These are phyloP conservation scores for Iphiclides podalirius DNA, from an alignment of 2,888 invertebrate species.

Conservation along the genomic window DNA sequence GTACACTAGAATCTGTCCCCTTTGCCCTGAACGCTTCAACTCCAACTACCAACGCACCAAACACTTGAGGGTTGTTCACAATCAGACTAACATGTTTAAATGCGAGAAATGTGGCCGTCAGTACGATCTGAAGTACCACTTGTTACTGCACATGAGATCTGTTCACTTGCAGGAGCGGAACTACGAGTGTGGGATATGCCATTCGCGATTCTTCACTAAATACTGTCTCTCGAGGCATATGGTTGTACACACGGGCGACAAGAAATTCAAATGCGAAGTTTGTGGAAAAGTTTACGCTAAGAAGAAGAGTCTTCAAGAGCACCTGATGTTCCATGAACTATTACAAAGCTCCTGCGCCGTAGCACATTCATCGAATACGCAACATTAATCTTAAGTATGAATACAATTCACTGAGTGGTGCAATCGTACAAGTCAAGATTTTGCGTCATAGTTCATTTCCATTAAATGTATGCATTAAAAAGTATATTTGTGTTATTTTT, in stretches of 20 bases:
- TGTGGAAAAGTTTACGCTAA: slow-evolving; percentile 70
- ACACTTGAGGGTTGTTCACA: slow-evolving; percentile 57
- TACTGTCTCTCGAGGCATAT: slow-evolving; percentile 68
- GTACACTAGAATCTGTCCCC: slow-evolving; percentile 50
- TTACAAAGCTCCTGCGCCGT: slow-evolving; percentile 36
- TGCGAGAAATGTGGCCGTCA: slow-evolving; percentile 59
- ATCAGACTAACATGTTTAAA: slow-evolving; percentile 46
- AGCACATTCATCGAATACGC: slow-evolving; percentile 39
- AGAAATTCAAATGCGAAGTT: slow-evolving; percentile 66
- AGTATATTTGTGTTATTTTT: too few species aligned
- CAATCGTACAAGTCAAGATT: too few species aligned
- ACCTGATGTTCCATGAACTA: slow-evolving; percentile 45
- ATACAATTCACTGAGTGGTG: slow-evolving; percentile 18
- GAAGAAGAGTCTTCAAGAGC: slow-evolving; percentile 50
- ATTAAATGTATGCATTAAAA: too few species aligned
- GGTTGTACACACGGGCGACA: slow-evolving; percentile 72
- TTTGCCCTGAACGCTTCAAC: slow-evolving; percentile 60
- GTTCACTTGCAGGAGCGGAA: slow-evolving; percentile 64
- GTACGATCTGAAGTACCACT: slow-evolving; percentile 58
- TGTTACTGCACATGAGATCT: slow-evolving; percentile 53
- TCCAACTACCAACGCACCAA: slow-evolving; percentile 60
- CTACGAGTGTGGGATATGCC: slow-evolving; percentile 54
- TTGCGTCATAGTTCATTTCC: too few species aligned
- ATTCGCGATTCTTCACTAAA: slow-evolving; percentile 58
- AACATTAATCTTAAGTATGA: slow-evolving; percentile 40